Conservation (phyloP, 2,888 invertebrate genomes). For the Melikaiella ostensackeni region DNA sequence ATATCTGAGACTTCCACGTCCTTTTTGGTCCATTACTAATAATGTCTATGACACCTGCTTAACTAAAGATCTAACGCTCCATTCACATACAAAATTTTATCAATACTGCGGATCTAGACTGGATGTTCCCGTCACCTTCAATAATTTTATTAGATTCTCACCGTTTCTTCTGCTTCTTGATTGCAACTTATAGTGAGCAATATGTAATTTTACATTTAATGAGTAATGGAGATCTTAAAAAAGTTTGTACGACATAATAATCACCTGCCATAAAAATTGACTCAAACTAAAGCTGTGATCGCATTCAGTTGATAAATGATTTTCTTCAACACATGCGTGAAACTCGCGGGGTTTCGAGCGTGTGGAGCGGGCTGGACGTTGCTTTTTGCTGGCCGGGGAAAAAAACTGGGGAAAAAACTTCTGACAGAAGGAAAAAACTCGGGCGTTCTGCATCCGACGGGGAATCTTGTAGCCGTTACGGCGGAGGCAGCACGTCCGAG, state of each 20-base stretch:
- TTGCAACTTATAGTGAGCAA: neutral
- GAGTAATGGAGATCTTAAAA: neutral
- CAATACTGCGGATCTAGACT: neutral
- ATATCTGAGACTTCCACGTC: neutral
- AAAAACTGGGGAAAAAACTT: too few relatives aligned
- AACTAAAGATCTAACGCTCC: neutral
- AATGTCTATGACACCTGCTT: slow-evolving; percentile 2
- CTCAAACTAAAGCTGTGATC: neutral
- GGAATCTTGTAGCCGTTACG: too few relatives aligned
- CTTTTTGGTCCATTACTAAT: slow-evolving; percentile 12
- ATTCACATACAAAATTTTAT: neutral
- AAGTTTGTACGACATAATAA: neutral
- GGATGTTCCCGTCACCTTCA: neutral
- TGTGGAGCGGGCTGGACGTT: too few relatives aligned
- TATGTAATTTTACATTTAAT: neutral
- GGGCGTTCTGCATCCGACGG: too few relatives aligned
- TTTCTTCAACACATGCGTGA: too few relatives aligned
- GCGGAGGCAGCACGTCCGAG: too few relatives aligned
- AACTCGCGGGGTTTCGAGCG: too few relatives aligned
- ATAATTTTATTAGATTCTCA: neutral
- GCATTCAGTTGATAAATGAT: neutral
- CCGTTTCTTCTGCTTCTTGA: slow-evolving; percentile 12
- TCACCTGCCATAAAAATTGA: neutral
- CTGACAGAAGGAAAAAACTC: too few relatives aligned
- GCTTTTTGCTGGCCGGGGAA: too few relatives aligned